phyloP scores from a whole-genome alignment of 2,113 vertebrate species.

The Anoura caudifer region DNA sequence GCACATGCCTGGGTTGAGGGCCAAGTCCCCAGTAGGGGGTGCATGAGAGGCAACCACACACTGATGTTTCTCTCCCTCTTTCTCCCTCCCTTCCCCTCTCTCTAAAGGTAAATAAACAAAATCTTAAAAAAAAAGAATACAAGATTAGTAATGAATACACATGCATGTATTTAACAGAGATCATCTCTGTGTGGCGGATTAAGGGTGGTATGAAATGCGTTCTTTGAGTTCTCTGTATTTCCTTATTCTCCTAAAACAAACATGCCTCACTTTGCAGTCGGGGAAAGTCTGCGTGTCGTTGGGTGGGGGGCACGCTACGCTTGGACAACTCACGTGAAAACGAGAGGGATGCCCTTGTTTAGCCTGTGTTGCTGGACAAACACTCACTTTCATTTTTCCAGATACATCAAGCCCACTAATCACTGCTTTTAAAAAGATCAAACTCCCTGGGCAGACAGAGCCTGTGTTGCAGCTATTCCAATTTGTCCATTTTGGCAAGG shows the following conservation, averaged over 20 bases:
- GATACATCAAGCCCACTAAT: background rate
- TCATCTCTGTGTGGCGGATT: background rate
- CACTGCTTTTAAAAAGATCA: background rate
- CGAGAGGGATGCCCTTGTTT: background rate
- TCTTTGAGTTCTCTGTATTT: background rate
- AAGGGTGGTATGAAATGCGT: background rate
- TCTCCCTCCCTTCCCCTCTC: too few species aligned
- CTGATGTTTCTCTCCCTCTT: too few species aligned
- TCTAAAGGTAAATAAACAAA: too few species aligned
- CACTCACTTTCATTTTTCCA: background rate
- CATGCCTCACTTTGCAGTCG: background rate
- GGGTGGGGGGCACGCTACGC: background rate
- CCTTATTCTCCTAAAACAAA: background rate
- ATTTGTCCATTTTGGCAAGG: background rate
- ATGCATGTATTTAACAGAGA: background rate
- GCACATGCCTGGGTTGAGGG: too few species aligned
- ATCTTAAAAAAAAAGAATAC: too few species aligned
- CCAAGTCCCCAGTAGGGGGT: too few species aligned
- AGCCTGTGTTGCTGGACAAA: background rate
- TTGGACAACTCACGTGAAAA: background rate
- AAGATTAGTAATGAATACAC: background rate
- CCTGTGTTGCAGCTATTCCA: background rate
- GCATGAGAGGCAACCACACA: too few species aligned
- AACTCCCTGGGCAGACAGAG: background rate
- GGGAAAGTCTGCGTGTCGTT: background rate